Evolutionary conservation across 2,797 vertebrate species (phyloP), one percentile per base, ranked within the genome.

Genomic region (Hapalemur alaotrensis): DNA sequence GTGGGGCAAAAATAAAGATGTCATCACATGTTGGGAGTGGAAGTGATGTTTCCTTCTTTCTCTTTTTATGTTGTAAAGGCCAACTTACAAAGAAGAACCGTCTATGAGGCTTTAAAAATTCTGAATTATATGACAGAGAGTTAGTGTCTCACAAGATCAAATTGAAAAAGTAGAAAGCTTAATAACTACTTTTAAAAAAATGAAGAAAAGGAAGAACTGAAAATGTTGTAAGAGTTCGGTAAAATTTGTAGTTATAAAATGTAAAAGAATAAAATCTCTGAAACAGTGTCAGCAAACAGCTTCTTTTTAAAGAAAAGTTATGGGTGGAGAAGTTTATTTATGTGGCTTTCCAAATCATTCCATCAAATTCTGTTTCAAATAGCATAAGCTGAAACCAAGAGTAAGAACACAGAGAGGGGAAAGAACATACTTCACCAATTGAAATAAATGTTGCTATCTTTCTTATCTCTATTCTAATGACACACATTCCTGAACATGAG

Each of bases 311-410:
- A 70, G 32, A 48, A 65, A 54, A 93, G 6, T 35, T 28, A 54
- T 85, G 2, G 48, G 18, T 57, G 17, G 46, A 41, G 35, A 78
- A 93, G 4, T 90, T 50, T 59, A 89, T 10, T 67, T 69, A 50
- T 70, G 8, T 46, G 32, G 11, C 20, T 95, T 89, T 69, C 69
- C 12, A 73, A 43, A 75, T 65, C 50, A 90, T 81, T 78, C 25
- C 8, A 65, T 94, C 6, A 61, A 89, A 81, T 75, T 18, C 15
- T 70, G 89, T 61, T 96, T 95, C 43, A 94, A 84, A 67, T n/a
- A 65, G 54, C 70, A 76, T 30, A 86, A 97, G 65, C 2, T 57
- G 17, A 88, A 92, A 87, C 2, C 18, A 89, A 78, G 18, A 70
- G 65, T 65, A 28, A 88, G 13, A 90, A 41, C 30, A 22, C 13